Conservation (phyloP, 2,797 vertebrate species). For the Cirrhinus molitorella region DNA sequence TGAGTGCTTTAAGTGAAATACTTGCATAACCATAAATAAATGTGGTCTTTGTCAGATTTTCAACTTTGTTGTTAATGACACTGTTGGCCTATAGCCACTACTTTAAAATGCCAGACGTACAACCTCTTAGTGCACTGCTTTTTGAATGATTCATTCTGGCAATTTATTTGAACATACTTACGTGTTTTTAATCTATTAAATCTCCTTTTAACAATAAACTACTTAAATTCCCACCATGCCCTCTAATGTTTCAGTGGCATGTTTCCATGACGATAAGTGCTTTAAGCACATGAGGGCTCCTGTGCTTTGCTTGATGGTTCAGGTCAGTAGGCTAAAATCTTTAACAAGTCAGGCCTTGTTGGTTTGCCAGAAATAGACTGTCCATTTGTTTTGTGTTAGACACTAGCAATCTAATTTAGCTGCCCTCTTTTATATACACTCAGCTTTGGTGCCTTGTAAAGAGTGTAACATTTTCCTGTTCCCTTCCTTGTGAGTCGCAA, state of each 20-base stretch:
- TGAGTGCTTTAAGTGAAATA: background rate
- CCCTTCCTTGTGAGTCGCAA: slow-evolving; percentile 17
- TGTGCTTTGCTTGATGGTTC: slow-evolving; percentile 19
- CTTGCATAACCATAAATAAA: slow-evolving; percentile 15
- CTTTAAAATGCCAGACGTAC: slow-evolving; percentile 17
- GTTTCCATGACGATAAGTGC: slow-evolving; percentile 44
- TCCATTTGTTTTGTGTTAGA: slow-evolving; percentile 1
- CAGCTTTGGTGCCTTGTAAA: slow-evolving; percentile 20
- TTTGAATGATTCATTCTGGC: slow-evolving; percentile 35
- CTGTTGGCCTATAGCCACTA: slow-evolving; percentile 26
- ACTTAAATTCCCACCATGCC: slow-evolving; percentile 32
- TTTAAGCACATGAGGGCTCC: slow-evolving; percentile 1
- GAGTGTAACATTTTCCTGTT: slow-evolving; percentile 6
- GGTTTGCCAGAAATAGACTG: slow-evolving; percentile 1
- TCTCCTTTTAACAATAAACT: slow-evolving; percentile 41
- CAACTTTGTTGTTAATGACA: slow-evolving; percentile 37
- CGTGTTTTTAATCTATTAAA: slow-evolving; percentile 45
- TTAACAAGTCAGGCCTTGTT: slow-evolving; percentile 2
- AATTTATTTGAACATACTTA: slow-evolving; percentile 40
- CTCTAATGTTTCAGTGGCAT: slow-evolving; percentile 40
- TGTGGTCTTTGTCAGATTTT: slow-evolving; percentile 28
- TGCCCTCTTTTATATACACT: background rate
- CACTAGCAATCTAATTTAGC: slow-evolving; percentile 1
- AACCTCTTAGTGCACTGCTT: slow-evolving; percentile 7
- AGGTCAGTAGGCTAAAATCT: slow-evolving; percentile 27